These are phyloP conservation scores for Liolophura sinensis DNA, from an alignment of 1,140 invertebrate genomes.

Conservation along the genomic window DNA sequence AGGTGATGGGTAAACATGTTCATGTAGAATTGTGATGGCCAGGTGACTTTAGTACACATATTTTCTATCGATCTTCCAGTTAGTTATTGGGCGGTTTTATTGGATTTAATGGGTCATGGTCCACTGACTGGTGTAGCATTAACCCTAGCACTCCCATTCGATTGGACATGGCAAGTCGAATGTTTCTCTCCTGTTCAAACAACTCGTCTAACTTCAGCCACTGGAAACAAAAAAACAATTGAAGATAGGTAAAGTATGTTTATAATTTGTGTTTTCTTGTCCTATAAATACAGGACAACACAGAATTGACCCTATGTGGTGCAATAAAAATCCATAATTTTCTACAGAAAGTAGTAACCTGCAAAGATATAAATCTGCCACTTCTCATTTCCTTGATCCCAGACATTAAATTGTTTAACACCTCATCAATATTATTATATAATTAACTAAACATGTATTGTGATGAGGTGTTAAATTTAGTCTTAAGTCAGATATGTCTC, in stretches of 20 bases:
- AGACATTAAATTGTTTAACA: too few relatives aligned
- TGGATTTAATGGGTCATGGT: conserved; percentile 83
- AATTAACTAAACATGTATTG: too few relatives aligned
- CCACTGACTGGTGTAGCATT: conserved; percentile 93
- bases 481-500: too few relatives aligned
- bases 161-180: conserved; percentile 83
- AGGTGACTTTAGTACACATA: too few relatives aligned
- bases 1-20: too few relatives aligned
- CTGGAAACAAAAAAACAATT: conserved; percentile 61
- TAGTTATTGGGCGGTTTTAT: conserved; percentile 35
- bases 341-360: background rate
- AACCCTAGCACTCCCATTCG: conserved; percentile 87
- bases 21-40: too few relatives aligned
- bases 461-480: too few relatives aligned
- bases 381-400: too few relatives aligned
- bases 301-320: background rate
- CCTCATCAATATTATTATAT: too few relatives aligned
- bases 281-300: background rate
- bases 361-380: too few relatives aligned
- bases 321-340: background rate
- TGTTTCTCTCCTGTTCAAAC: conserved; percentile 90
- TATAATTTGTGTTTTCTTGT: background rate
- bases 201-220: conserved; percentile 94
- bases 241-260: too few relatives aligned
- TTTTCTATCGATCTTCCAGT: too few relatives aligned